phyloP scores from a whole-genome alignment of 2,888 invertebrate genomes.

The Chrysodeixis includens region DNA sequence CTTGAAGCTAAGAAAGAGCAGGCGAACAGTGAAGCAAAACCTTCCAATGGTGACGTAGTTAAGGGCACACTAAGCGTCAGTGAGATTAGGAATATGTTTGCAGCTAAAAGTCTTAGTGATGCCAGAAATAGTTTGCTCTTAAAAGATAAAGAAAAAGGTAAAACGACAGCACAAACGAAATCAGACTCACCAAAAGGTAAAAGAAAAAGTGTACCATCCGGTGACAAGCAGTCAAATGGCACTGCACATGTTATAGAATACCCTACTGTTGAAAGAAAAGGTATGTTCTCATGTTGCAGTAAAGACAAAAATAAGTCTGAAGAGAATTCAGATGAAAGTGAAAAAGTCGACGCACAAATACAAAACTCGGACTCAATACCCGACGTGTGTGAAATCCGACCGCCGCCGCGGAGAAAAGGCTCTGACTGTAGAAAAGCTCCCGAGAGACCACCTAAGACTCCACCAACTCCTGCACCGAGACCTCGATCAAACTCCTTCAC shows the following conservation, averaged over 20 bases:
- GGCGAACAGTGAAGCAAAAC: slow-evolving; percentile 69
- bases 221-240: slow-evolving; percentile 82
- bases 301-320: slow-evolving; percentile 89
- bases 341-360: slow-evolving; percentile 75
- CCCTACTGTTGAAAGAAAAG: slow-evolving; percentile 92
- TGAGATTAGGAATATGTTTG: slow-evolving; percentile 87
- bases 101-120: slow-evolving; percentile 85
- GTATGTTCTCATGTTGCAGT: slow-evolving; percentile 92
- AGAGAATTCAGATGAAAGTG: slow-evolving; percentile 83
- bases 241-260: slow-evolving; percentile 91
- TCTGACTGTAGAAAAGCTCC: slow-evolving; percentile 90
- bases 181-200: slow-evolving; percentile 84
- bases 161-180: slow-evolving; percentile 73
- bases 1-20: slow-evolving; percentile 71
- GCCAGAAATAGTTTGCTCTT: slow-evolving; percentile 86
- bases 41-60: slow-evolving; percentile 83
- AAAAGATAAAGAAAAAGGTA: slow-evolving; percentile 78
- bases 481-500: slow-evolving; percentile 90
- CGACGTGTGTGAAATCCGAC: slow-evolving; percentile 88
- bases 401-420: slow-evolving; percentile 90
- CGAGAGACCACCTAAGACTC: slow-evolving; percentile 91
- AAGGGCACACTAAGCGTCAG: slow-evolving; percentile 90
- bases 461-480: slow-evolving; percentile 85
- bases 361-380: slow-evolving; percentile 84
- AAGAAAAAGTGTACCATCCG: slow-evolving; percentile 77